A percentile compares a stretch with the other conserved stretches of the same genome.
These are phyloP conservation scores for Pachyuromys duprasi DNA, from an alignment of 2,797 vertebrate genomes.

Conservation along the genomic window DNA sequence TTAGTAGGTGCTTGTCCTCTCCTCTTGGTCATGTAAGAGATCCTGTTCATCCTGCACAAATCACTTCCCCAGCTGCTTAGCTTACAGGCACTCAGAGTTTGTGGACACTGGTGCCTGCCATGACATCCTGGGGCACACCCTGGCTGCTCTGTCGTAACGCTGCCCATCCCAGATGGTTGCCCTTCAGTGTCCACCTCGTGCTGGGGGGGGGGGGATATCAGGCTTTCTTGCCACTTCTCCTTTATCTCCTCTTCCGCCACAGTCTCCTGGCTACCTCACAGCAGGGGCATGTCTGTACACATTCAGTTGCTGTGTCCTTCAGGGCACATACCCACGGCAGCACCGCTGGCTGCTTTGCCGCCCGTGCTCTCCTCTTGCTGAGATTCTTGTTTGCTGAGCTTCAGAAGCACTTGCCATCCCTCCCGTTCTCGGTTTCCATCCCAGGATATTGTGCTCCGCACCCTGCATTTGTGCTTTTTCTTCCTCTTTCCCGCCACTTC, in stretches of 20 bases:
- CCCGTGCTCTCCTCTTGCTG: background rate
- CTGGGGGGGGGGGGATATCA: no score
- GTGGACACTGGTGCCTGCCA: background rate
- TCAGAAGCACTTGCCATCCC: background rate
- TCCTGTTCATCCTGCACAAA: background rate
- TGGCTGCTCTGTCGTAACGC: background rate
- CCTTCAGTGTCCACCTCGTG: no score
- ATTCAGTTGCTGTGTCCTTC: background rate
- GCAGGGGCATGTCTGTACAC: background rate
- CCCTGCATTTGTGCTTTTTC: no score
- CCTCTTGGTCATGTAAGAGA: background rate
- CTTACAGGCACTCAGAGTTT: background rate
- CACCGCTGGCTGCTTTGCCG: background rate
- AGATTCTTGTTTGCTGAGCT: background rate
- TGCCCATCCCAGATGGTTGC: background rate
- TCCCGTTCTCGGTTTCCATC: background rate
- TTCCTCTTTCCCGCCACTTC: background rate
- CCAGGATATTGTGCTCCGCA: background rate
- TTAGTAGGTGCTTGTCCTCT: background rate
- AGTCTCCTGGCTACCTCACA: background rate
- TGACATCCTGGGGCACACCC: background rate
- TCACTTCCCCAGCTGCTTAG: background rate
- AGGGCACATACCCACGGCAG: background rate
- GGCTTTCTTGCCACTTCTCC: background rate
- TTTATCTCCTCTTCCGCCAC: background rate